phyloP scores from a whole-genome alignment of 2,113 vertebrate genomes.

The Phrynosoma platyrhinos region DNA sequence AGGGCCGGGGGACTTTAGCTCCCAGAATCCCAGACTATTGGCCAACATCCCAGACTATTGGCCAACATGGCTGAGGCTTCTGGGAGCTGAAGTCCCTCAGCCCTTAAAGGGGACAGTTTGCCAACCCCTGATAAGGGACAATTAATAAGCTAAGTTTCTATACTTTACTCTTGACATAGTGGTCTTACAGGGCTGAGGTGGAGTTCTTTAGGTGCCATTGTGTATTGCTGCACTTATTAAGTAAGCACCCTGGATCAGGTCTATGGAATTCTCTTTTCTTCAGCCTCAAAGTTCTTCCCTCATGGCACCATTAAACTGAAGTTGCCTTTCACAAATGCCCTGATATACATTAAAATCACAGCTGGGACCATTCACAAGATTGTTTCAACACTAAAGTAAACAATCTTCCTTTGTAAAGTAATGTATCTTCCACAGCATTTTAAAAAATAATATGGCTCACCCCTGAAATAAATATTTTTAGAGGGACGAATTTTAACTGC shows the following conservation, averaged over 20 bases:
- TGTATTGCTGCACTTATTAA: neutral
- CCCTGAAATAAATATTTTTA: neutral
- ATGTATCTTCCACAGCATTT: neutral
- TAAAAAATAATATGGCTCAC: neutral
- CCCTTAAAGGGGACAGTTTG: no score
- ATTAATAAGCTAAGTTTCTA: no score
- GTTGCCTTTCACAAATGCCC: neutral
- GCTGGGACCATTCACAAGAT: neutral
- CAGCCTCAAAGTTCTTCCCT: neutral
- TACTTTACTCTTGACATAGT: neutral
- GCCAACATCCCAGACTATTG: no score
- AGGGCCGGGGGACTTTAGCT: no score
- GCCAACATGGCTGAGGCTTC: no score
- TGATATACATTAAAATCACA: no score
- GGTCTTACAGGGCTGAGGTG: neutral
- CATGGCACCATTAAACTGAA: neutral
- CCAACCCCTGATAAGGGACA: no score
- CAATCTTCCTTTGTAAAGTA: no score
- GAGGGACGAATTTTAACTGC: neutral
- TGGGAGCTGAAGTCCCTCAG: no score
- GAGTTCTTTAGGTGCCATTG: neutral
- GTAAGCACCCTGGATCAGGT: no score
- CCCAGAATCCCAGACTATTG: no score
- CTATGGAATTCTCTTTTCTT: neutral
- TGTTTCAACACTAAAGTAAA: neutral